Evolutionary conservation across 2,797 vertebrate species (phyloP), one percentile per base, ranked within the genome.

Genomic region (Spea hammondii): DNA sequence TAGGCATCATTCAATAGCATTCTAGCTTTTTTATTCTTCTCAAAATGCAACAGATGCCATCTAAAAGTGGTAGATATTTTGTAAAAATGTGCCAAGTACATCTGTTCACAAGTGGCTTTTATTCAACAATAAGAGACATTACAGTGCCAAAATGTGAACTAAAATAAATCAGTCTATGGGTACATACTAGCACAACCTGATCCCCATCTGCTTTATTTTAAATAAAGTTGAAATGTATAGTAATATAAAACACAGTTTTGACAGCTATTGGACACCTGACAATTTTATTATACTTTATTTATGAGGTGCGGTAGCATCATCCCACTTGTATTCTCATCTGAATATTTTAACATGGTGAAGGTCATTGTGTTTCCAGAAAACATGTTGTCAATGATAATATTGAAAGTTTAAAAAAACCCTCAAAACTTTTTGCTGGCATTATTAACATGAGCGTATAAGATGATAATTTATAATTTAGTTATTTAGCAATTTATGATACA

Each of bases 31-130:
- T 72, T 47, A 54, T 78, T 65, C 45, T 65, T 67, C 64, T 59
- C 70, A 59, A 78, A 62, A 72, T 72, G 70, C 8, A 78, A 50
- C 70, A 78, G 77, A 72, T 78, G 77, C 77, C 62, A 49, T 72
- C 44, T 72, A 78, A 72, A 78, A 66, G 62, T 66, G 72, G 70
- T 60, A 48, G 72, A 55, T 72, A 67, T 72, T 66, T 62, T 46
- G 69, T 57, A 72, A 54, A 50, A 72, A 78, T 66, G 70, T 78
- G 77, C 77, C 77, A 72, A 72, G 60, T 66, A 78, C 77, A 78
- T 72, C 77, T 78, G 70, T 72, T 78, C 53, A 78, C 62, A 72
- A 78, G 77, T 72, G 64, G 70, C 60, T 78, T 78, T 78, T 67
- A 67, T 6, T 78, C 69, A 78, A 78, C 62, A 78, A 78, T 78